Evolutionary conservation across 2,888 invertebrate species (phyloP).

Genomic region (Syrista parreyssii): DNA sequence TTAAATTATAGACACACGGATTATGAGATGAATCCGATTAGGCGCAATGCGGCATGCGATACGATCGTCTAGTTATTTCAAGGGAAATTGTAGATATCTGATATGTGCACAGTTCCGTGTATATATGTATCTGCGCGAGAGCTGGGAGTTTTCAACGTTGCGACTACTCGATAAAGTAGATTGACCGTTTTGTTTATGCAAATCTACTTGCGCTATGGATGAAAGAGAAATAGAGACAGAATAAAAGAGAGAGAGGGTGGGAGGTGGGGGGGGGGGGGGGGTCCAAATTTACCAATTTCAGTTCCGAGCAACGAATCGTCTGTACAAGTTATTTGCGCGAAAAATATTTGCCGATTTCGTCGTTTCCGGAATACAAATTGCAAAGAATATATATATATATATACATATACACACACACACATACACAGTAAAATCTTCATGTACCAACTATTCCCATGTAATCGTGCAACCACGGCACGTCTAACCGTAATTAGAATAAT

Average conservation of each 20-base stretch:
- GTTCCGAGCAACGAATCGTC: slow-evolving; percentile 10
- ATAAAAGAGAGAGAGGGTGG: neutral
- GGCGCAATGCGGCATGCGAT: neutral
- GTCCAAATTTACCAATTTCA: slow-evolving; percentile 18
- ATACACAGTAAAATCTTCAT: neutral
- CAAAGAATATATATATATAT: slow-evolving; percentile 35
- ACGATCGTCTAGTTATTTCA: neutral
- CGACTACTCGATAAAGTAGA: slow-evolving; percentile 48
- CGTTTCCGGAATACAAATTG: slow-evolving; percentile 31
- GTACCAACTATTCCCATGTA: neutral
- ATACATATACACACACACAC: slow-evolving; percentile 14
- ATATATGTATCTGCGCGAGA: neutral
- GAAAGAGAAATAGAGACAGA: neutral
- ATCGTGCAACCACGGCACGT: neutral
- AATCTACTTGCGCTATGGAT: slow-evolving; percentile 32
- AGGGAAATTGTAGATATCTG: neutral
- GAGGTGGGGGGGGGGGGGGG: neutral
- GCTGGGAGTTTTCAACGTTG: slow-evolving; percentile 25
- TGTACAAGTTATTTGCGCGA: slow-evolving; percentile 32
- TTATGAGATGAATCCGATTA: neutral
- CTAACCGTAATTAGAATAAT: neutral
- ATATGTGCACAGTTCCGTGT: neutral
- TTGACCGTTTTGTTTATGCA: slow-evolving; percentile 53
- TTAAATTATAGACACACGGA: neutral
- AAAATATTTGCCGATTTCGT: slow-evolving; percentile 30